Evolutionary conservation across 1,140 invertebrate species (phyloP).

Genomic region (Grapholita molesta): DNA sequence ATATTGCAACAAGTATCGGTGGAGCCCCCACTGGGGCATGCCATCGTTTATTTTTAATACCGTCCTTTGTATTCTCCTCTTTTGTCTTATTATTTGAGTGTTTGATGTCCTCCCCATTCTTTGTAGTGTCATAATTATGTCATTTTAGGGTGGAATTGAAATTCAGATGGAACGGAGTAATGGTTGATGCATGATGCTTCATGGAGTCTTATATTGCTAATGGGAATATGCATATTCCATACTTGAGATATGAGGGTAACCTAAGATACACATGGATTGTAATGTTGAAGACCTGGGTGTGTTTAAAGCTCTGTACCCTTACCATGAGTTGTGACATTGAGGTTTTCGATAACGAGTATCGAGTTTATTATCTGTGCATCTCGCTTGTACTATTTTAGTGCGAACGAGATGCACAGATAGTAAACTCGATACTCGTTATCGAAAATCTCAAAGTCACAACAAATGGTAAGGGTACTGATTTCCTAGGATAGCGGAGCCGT

Average conservation of each 20-base stretch:
- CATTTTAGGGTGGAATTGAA: slow-evolving; percentile 50
- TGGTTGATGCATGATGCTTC: slow-evolving; percentile 23
- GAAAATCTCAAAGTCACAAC: too few species aligned
- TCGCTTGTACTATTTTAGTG: too few species aligned
- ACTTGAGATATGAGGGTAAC: background rate
- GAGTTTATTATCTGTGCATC: too few species aligned
- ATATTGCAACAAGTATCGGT: background rate
- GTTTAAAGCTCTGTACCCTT: too few species aligned
- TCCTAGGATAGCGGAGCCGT: too few species aligned
- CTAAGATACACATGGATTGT: slow-evolving; percentile 39
- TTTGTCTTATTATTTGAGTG: slow-evolving; percentile 68
- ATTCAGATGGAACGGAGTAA: slow-evolving; percentile 36
- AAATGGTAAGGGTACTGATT: too few species aligned
- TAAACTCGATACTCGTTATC: too few species aligned
- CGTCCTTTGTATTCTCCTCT: slow-evolving; percentile 56
- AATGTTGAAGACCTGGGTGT: background rate
- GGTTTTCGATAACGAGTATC: too few species aligned
- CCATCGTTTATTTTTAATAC: slow-evolving; percentile 50
- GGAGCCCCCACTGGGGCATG: background rate
- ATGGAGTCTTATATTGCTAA: background rate
- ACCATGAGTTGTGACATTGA: too few species aligned
- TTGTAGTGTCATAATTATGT: slow-evolving; percentile 69
- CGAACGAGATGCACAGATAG: too few species aligned
- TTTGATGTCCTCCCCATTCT: slow-evolving; percentile 61
- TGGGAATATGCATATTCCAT: background rate